Percentiles rank a stretch among this genome's conserved stretches.
Conservation (phyloP, 2,113 vertebrate genomes). For the Vombatus ursinus region DNA sequence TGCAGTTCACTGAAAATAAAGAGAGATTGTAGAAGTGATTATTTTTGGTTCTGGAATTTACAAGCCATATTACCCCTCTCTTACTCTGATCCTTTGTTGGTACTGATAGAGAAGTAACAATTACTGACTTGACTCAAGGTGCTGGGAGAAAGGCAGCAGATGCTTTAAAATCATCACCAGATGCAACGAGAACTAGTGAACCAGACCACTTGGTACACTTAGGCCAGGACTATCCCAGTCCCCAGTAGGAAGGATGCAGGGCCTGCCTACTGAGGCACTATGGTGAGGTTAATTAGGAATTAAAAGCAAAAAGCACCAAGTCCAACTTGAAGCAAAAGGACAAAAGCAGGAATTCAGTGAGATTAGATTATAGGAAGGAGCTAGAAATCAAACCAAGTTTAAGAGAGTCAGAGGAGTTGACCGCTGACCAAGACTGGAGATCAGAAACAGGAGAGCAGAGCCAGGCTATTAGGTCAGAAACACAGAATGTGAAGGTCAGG, state of each 20-base stretch:
- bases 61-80: background rate
- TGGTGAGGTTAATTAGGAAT: background rate
- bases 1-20: background rate
- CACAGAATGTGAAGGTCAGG: background rate
- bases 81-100: background rate
- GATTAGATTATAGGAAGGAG: background rate
- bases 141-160: background rate
- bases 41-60: background rate
- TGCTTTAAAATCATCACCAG: no score
- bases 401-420: background rate
- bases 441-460: background rate
- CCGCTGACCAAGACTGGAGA: background rate
- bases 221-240: background rate
- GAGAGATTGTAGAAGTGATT: background rate
- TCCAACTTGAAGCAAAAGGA: background rate
- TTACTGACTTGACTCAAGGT: background rate
- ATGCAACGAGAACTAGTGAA: background rate
- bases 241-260: background rate
- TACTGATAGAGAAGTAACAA: background rate
- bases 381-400: background rate
- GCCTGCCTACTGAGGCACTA: background rate
- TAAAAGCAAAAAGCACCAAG: background rate
- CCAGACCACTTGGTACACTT: background rate
- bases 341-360: background rate
- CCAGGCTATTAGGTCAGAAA: background rate